Conservation (phyloP, 2,888 invertebrate genomes). For the Tipula confusa region DNA sequence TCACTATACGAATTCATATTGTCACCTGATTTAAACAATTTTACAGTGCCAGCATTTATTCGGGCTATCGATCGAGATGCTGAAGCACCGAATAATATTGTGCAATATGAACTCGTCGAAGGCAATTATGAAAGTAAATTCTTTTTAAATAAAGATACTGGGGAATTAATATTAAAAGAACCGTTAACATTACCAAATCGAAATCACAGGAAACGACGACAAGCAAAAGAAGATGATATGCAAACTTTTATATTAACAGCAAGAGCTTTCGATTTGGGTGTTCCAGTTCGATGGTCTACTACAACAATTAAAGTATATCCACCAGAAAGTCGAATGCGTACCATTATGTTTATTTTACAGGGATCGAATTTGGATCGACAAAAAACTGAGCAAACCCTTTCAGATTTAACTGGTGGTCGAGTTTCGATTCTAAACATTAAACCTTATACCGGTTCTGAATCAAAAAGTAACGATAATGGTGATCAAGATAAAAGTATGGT, state of each 20-base stretch:
- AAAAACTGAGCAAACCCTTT: conserved; percentile 70
- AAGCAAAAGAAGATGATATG: conserved; percentile 54
- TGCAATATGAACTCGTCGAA: conserved; percentile 76
- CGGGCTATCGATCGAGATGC: conserved; percentile 81
- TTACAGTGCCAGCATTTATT: conserved; percentile 72
- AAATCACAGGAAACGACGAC: conserved; percentile 50
- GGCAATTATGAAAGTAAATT: conserved; percentile 74
- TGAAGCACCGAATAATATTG: conserved; percentile 77
- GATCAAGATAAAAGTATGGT: conserved; percentile 66
- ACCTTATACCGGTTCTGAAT: conserved; percentile 58
- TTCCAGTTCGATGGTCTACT: conserved; percentile 69
- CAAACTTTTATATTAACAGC: conserved; percentile 60
- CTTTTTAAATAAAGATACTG: conserved; percentile 68
- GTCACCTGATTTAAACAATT: conserved; percentile 66
- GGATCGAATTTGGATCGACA: conserved; percentile 68
- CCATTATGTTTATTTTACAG: conserved; percentile 77
- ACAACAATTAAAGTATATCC: conserved; percentile 73
- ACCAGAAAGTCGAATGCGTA: conserved; percentile 68
- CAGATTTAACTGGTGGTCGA: conserved; percentile 72
- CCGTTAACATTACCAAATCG: conserved; percentile 35
- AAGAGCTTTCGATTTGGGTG: conserved; percentile 79
- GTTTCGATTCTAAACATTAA: conserved; percentile 71
- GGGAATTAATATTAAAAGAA: conserved; percentile 64
- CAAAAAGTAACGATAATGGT: conserved; percentile 52
- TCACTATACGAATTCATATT: conserved; percentile 75